Conservation (phyloP, 2,113 vertebrate genomes). For the Brienomyrus longianalis region DNA sequence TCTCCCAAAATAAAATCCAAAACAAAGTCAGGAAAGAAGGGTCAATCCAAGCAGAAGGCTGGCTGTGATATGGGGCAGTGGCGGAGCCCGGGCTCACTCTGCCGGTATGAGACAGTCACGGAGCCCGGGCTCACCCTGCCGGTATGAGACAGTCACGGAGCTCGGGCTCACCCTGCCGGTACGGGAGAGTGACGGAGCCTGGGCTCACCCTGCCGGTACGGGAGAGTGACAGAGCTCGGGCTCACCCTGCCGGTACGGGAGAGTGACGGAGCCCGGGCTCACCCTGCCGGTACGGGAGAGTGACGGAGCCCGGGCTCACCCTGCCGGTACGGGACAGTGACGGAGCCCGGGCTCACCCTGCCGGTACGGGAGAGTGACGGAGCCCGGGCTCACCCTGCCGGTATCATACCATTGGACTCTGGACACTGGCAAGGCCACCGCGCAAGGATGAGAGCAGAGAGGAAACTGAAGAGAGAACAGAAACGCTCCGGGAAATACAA, state of each 20-base stretch:
- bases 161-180: neutral
- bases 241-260: neutral
- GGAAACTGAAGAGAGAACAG: constrained; percentile 30
- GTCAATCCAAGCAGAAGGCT: neutral
- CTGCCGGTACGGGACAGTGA: neutral
- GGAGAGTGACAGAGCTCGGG: neutral
- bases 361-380: neutral
- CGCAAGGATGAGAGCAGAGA: constrained; percentile 38
- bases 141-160: neutral
- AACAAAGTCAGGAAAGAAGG: neutral
- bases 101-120: constrained; percentile 28
- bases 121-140: constrained; percentile 35
- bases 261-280: neutral
- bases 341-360: neutral
- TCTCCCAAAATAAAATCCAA: neutral
- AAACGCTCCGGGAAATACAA: constrained; percentile 19
- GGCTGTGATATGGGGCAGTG: neutral
- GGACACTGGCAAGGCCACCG: constrained; percentile 60
- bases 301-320: constrained; percentile 38
- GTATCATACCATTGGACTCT: constrained; percentile 41
- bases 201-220: neutral
- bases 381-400: neutral
- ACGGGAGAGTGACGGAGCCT: neutral
- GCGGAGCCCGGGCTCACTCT: neutral
- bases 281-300: constrained; percentile 23